Base-by-base conservation (phyloP, 1,140 invertebrate species). In the Pantala flavescens region DNA sequence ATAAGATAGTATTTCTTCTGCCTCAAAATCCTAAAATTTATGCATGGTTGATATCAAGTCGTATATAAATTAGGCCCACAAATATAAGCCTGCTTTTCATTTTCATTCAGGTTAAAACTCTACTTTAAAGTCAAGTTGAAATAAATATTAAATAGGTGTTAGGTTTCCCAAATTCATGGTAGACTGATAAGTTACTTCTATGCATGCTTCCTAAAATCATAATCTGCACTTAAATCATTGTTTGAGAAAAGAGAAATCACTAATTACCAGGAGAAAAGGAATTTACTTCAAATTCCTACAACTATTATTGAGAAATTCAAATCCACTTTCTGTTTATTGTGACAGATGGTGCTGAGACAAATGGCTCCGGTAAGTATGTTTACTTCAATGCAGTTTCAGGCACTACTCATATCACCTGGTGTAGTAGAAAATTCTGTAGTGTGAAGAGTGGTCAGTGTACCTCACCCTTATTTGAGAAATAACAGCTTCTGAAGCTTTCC, bases 301-400 rank as follows among this genome's bases (percentile, higher is more conserved):
- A 63, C n/a, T 19, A 63, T 19, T 19, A 63, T 14, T 63, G 14
- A 63, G 12, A 63, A 19, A 63, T 63, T 63, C 49, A 63, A 63
- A 63, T 63, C n/a, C 49, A 63, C 49, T 63, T 63, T 63, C 49
- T 63, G 49, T 63, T 63, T 63, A 63, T 63, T 63, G 49, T 63
- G 49, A 63, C 49, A 63, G 49, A 63, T 63, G 49, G 49, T 19
- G 49, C 49, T 63, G 49, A 63, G 49, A 63, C 49, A 63, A 63
- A 63, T 63, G 49, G 49, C 49, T 63, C 49, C 3, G 49, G 49
- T 63, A 63, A 63, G 49, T 63, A 63, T 16, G 49, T 63, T 21
- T 19, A 63, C n/a, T 63, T 63, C 49, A 63, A 19, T 16, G 49
- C 49, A 63, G 49, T 63, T 63, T 63, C 49, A 63, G 49, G 49